Percentiles rank a stretch among this genome's conserved stretches.
phyloP scores from a whole-genome alignment of 2,797 vertebrate species.

The Chelonia mydas region DNA sequence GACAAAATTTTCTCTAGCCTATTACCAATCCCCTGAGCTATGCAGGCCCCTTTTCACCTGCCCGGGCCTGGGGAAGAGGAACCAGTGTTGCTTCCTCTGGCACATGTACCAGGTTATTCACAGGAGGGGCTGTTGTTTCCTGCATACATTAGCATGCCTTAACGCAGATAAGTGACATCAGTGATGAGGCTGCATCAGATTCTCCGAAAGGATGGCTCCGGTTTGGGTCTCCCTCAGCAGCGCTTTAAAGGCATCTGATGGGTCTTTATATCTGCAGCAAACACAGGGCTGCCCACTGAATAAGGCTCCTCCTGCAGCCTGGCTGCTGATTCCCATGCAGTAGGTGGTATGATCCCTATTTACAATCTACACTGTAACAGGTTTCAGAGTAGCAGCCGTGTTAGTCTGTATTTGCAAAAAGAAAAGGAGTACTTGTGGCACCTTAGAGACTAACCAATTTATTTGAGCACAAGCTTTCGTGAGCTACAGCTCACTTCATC shows the following conservation, averaged over 20 bases:
- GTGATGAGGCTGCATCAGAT: neutral
- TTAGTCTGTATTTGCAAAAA: too few species aligned
- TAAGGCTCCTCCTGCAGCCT: neutral
- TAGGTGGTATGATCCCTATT: neutral
- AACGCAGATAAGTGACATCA: neutral
- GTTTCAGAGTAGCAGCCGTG: too few species aligned
- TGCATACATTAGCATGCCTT: conserved; percentile 1
- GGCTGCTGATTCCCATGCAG: rapidly evolving
- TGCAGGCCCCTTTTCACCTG: neutral
- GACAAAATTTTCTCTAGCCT: neutral
- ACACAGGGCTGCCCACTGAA: neutral
- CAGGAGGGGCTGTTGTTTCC: neutral
- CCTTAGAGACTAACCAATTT: too few species aligned
- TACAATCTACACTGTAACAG: neutral
- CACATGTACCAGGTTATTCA: neutral
- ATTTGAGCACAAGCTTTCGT: too few species aligned
- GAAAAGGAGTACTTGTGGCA: too few species aligned
- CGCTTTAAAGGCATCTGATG: neutral
- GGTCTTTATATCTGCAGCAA: conserved; percentile 28
- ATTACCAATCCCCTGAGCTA: neutral
- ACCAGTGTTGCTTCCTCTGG: conserved; percentile 51
- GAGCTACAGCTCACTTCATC: too few species aligned
- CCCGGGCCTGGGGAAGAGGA: neutral
- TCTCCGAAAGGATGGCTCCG: neutral
- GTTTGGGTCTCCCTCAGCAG: neutral